Evolutionary conservation across 2,888 invertebrate species (phyloP), one percentile per base, ranked within the genome.

Genomic region (Ophion slaviceki): DNA sequence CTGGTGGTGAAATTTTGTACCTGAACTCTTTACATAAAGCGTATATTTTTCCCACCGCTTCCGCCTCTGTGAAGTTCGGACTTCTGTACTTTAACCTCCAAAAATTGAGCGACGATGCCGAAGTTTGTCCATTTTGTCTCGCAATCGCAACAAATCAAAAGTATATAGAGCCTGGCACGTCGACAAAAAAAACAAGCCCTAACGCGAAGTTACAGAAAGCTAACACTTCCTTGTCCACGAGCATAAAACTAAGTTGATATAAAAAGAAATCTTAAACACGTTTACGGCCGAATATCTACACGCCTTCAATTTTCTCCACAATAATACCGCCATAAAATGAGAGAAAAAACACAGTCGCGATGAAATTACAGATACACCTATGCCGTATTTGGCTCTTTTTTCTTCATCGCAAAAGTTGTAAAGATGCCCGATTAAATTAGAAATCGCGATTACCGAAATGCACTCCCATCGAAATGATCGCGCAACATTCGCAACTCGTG

Each of bases 351-450:
- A 47, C 64, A 70, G 8, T 32, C 11, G n/a, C 57, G 47, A 67
- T 24, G 57, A 36, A 77, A 11, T n/a, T 77, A 59, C 28, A 4
- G 14, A 67, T 59, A 66, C 10, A 57, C 3, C 14, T 28, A 24
- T 24, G n/a, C 7, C 11, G 14, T 67, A 28, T 64, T 28, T n/a
- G 17, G 40, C 17, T 20, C 8, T 17, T 28, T 17, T 67, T 67
- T 68, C 14, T 75, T 17, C 4, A 45, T 75, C 74, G 45, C 14
- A 11, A 57, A 20, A 10, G 57, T 71, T 36, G 71, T 71, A 28
- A 70, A 70, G 28, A 20, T 20, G 61, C 24, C 24, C 61, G 20
- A 24, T 20, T 24, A 24, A 24, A 61, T 61, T 61, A 53, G 53
- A 53, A 53, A 53, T 53, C 53, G 53, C 5, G 17, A 14, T 53